These are phyloP conservation scores for Malacoctenus gilli DNA, from an alignment of 2,797 vertebrate species.

Conservation along the genomic window DNA sequence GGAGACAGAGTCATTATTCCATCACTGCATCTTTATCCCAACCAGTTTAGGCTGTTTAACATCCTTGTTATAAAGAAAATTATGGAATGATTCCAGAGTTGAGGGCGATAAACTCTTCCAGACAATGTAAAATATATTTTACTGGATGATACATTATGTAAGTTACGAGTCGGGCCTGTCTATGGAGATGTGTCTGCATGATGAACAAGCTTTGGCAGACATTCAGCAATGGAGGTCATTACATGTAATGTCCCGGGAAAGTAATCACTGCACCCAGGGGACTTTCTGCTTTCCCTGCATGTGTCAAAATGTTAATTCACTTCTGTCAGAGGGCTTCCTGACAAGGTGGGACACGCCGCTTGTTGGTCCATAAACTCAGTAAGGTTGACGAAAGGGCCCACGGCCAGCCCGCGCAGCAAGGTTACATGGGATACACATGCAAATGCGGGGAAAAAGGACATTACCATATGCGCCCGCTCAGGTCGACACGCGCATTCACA, in stretches of 20 bases:
- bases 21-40: no score
- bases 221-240: constrained; percentile 56
- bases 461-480: constrained; percentile 2
- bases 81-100: neutral
- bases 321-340: constrained; percentile 36
- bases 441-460: constrained; percentile 9
- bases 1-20: no score
- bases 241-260: constrained; percentile 53
- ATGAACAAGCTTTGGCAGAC: constrained; percentile 53
- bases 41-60: no score
- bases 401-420: constrained; percentile 9
- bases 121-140: constrained; percentile 5
- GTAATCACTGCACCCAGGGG: constrained; percentile 58
- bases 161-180: neutral
- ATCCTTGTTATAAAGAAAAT: neutral
- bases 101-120: neutral
- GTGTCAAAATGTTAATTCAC: constrained; percentile 51
- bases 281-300: constrained; percentile 32
- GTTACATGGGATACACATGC: constrained; percentile 3
- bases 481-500: neutral
- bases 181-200: constrained; percentile 21
- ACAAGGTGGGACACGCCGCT: constrained; percentile 23
- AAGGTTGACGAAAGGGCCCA: constrained; percentile 21
- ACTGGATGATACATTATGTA: neutral
- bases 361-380: constrained; percentile 43